phyloP scores from a whole-genome alignment of 2,797 vertebrate species.

The Eupleurogrammus muticus region DNA sequence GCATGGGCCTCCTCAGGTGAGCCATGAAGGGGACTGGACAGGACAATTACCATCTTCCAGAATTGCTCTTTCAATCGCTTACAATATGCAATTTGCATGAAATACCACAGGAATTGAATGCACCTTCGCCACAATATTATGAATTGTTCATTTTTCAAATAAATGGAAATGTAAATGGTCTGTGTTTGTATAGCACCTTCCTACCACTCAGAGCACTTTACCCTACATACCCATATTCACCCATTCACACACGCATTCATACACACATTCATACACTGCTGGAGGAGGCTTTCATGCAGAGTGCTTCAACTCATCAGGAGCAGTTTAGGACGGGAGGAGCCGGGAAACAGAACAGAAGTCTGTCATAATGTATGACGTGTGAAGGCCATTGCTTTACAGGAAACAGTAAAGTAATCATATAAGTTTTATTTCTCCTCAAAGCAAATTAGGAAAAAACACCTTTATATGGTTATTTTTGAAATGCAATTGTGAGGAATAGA shows the following conservation, averaged over 20 bases:
- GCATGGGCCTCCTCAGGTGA: slow-evolving; percentile 45
- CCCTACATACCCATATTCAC: too few relatives aligned
- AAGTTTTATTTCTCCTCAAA: slow-evolving; percentile 20
- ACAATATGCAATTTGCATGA: slow-evolving; percentile 48
- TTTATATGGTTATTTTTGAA: slow-evolving; percentile 21
- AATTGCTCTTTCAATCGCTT: slow-evolving; percentile 54
- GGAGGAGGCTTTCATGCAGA: too few relatives aligned
- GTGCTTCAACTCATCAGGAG: too few relatives aligned
- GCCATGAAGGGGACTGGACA: slow-evolving; percentile 41
- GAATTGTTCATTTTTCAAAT: slow-evolving; percentile 58
- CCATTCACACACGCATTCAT: too few relatives aligned
- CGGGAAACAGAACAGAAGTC: slow-evolving; percentile 11
- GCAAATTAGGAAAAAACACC: slow-evolving; percentile 10
- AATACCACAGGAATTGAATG: slow-evolving; percentile 37
- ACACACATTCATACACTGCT: too few relatives aligned
- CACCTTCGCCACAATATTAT: slow-evolving; percentile 45
- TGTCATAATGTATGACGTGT: slow-evolving; percentile 19
- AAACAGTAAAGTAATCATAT: slow-evolving; percentile 59
- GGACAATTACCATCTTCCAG: slow-evolving; percentile 66
- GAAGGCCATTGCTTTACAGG: slow-evolving; percentile 32
- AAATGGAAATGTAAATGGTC: slow-evolving; percentile 30
- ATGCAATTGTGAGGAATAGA: slow-evolving; percentile 5
- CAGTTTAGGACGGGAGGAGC: too few relatives aligned
- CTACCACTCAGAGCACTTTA: slow-evolving; percentile 24
- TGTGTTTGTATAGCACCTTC: slow-evolving; percentile 39